phyloP scores from a whole-genome alignment of 2,113 vertebrate species.

The Leptodactylus fuscus region DNA sequence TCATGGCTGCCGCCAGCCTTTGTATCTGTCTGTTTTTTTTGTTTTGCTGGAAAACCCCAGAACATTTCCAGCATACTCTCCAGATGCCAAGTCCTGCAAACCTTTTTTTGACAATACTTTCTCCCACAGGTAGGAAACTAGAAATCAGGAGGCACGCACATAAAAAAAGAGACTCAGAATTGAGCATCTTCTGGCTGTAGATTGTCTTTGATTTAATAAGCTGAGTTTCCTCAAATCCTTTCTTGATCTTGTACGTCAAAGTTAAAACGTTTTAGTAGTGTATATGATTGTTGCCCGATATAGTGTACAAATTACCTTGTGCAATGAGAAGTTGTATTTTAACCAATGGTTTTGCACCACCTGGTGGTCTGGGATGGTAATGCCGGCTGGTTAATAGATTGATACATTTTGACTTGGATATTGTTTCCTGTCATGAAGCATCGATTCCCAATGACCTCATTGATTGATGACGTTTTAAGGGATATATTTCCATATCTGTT shows the following conservation, averaged over 20 bases:
- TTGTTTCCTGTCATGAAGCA: not conserved
- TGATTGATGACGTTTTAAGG: not conserved
- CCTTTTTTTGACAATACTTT: slow-evolving; percentile 74
- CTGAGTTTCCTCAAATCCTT: no score
- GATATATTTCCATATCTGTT: not conserved
- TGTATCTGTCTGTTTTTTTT: slow-evolving; percentile 76
- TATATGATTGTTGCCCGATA: not conserved
- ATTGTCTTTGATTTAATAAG: no score
- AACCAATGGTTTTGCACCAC: not conserved
- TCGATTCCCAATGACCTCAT: not conserved
- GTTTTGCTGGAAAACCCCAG: slow-evolving; percentile 77
- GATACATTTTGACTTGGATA: not conserved
- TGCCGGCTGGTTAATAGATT: not conserved
- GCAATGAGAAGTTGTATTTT: no score
- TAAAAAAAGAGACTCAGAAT: no score
- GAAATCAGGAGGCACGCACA: not conserved
- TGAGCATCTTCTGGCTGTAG: not conserved
- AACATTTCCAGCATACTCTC: slow-evolving; percentile 72
- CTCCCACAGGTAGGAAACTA: slow-evolving; percentile 71
- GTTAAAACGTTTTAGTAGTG: not conserved
- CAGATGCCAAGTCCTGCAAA: slow-evolving; percentile 71
- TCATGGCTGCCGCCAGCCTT: slow-evolving; percentile 74
- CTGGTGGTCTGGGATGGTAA: not conserved
- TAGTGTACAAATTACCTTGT: no score
- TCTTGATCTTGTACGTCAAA: not conserved